Evolutionary conservation across 1,140 invertebrate species (phyloP).

Genomic region (Rhopalosiphum maidis): DNA sequence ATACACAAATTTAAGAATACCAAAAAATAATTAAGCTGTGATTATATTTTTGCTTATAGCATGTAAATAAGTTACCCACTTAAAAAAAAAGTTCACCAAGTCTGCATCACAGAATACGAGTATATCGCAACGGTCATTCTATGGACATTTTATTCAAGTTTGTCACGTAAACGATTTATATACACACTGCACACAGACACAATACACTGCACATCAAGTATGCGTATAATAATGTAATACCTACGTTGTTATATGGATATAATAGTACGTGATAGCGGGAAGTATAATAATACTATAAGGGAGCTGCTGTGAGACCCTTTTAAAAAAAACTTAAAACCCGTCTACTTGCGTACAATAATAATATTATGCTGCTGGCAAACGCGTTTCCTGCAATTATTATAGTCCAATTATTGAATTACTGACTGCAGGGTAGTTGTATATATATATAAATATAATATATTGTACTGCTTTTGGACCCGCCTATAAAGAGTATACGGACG

Average conservation of each 20-base stretch:
- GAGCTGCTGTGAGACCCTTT: background rate
- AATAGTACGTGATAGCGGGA: background rate
- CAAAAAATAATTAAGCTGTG: background rate
- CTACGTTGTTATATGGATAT: background rate
- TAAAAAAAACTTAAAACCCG: background rate
- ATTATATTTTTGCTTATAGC: background rate
- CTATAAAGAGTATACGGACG: background rate
- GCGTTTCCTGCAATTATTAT: background rate
- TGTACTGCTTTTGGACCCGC: background rate
- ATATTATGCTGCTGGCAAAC: background rate
- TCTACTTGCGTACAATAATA: background rate
- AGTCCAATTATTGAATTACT: background rate
- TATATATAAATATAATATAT: background rate
- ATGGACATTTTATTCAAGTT: background rate
- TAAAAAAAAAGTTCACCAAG: background rate
- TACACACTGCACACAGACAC: background rate
- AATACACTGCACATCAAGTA: background rate
- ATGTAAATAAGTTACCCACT: too few relatives aligned
- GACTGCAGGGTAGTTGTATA: background rate
- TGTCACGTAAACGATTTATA: background rate
- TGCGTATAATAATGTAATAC: background rate
- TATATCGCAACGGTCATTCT: background rate
- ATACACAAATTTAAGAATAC: background rate
- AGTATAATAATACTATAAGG: conserved; percentile 13
- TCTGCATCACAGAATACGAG: background rate